Conservation (phyloP, 2,797 vertebrate species). For the Ctenopoma kingsleyae region DNA sequence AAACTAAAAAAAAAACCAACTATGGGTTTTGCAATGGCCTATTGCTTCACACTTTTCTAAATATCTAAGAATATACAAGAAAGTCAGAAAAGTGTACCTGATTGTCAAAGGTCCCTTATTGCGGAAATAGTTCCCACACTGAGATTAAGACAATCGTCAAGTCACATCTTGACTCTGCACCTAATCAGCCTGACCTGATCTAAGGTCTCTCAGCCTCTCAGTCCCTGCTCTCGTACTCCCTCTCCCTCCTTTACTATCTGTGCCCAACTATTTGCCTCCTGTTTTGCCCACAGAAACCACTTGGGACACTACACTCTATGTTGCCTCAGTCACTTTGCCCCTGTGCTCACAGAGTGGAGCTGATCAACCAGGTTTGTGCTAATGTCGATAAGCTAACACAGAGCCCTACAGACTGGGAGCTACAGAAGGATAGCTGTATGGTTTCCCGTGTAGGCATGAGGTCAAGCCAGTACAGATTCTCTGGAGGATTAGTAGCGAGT, state of each 20-base stretch:
- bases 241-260: conserved; percentile 3
- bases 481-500: conserved; percentile 72
- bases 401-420: not conserved
- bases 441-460: conserved; percentile 56
- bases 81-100: conserved; percentile 64
- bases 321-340: not conserved
- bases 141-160: conserved; percentile 33
- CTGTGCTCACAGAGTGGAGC: conserved; percentile 3
- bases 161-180: conserved; percentile 37
- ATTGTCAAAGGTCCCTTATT: conserved; percentile 50
- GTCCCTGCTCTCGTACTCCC: not conserved
- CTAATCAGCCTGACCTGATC: conserved; percentile 52
- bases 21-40: not conserved
- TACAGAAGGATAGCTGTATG: conserved; percentile 14
- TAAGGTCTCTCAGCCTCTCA: conserved; percentile 26
- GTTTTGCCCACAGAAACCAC: conserved; percentile 11
- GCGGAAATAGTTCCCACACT: conserved; percentile 54
- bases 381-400: conserved; percentile 14
- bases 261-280: conserved; percentile 12
- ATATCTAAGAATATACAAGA: not conserved
- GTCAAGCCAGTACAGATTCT: conserved; percentile 73
- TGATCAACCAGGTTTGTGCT: not conserved
- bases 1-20: not conserved
- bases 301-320: not conserved
- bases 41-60: not conserved